A percentile compares a stretch with the other conserved stretches of the same genome.
These are phyloP conservation scores for Chelonoidis abingdonii DNA, from an alignment of 2,113 vertebrate species.

Conservation along the genomic window DNA sequence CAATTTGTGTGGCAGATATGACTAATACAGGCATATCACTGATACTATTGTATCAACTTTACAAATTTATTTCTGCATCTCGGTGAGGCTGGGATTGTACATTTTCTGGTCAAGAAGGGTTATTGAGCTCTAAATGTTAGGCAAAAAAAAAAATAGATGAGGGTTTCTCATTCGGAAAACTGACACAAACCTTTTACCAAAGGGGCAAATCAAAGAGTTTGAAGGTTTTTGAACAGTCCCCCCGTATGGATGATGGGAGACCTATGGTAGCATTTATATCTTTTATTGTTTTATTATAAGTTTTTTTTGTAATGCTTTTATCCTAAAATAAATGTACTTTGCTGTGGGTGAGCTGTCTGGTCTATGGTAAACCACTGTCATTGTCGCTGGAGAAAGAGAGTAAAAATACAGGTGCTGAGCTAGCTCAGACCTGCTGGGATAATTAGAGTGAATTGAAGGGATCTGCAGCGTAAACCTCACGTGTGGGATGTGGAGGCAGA, in stretches of 20 bases:
- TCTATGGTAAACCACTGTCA: background rate
- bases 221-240: background rate
- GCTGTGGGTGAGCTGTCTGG: background rate
- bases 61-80: background rate
- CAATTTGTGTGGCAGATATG: background rate
- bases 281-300: background rate
- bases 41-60: background rate
- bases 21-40: background rate
- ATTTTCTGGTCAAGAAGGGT: background rate
- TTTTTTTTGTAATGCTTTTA: background rate
- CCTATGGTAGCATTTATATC: background rate
- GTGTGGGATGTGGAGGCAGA: background rate
- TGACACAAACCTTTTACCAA: no score
- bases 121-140: background rate
- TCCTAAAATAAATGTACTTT: background rate
- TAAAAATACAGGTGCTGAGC: background rate
- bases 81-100: background rate
- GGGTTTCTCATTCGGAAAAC: background rate
- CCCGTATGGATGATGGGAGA: no score
- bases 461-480: background rate
- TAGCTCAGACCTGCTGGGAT: background rate
- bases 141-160: background rate
- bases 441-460: background rate
- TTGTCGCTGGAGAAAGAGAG: background rate
- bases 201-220: background rate